These are phyloP conservation scores for Plutella xylostella DNA, from an alignment of 2,888 invertebrate genomes.

Conservation along the genomic window DNA sequence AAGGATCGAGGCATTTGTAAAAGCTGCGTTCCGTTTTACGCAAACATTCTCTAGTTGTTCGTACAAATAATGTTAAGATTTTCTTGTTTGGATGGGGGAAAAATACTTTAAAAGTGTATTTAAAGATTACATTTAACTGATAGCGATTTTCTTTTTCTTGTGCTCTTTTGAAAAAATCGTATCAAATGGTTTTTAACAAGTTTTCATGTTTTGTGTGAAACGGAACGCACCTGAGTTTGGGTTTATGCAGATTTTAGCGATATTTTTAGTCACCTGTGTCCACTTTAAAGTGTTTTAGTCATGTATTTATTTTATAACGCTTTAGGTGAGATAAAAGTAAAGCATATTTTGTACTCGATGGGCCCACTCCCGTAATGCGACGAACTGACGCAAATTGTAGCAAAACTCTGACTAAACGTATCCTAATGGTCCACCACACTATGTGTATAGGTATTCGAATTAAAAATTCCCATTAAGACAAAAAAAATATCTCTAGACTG, in stretches of 20 bases:
- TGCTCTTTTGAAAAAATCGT: too few relatives aligned
- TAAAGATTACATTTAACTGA: too few relatives aligned
- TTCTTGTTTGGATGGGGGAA: too few relatives aligned
- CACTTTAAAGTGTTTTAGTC: too few relatives aligned
- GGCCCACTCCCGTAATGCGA: constrained; percentile 15
- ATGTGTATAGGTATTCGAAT: constrained; percentile 14
- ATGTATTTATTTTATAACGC: constrained; percentile 36
- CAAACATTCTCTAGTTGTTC: neutral
- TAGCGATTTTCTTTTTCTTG: too few relatives aligned
- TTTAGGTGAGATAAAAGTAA: constrained; percentile 22
- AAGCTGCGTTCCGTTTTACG: neutral
- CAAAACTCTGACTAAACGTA: neutral
- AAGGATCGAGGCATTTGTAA: neutral
- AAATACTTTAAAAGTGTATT: too few relatives aligned
- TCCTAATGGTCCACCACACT: constrained; percentile 13
- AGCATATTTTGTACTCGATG: constrained; percentile 21
- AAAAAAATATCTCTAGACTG: constrained; percentile 43
- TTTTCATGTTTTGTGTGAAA: too few relatives aligned
- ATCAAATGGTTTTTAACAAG: too few relatives aligned
- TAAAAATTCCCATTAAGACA: constrained; percentile 13
- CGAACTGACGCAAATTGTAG: neutral
- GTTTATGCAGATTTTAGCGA: too few relatives aligned
- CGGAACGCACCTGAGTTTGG: too few relatives aligned
- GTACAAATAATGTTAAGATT: too few relatives aligned
- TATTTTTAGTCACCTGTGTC: too few relatives aligned